A percentile compares a stretch with the other conserved stretches of the same genome.
Conservation (phyloP, 2,113 vertebrate genomes). For the Trichechus manatus region DNA sequence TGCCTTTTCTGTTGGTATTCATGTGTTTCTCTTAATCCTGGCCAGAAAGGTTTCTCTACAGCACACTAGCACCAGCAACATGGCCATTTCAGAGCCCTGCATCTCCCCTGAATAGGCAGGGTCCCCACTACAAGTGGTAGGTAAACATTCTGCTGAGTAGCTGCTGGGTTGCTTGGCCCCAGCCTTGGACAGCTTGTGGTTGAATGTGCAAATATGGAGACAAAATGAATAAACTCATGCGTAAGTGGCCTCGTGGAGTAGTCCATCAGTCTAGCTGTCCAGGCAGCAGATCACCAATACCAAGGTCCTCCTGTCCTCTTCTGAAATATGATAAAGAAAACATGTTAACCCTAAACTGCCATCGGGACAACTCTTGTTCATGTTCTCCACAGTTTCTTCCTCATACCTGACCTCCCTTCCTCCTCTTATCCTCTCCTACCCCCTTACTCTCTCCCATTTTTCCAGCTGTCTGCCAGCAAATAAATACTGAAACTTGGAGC, state of each 20-base stretch:
- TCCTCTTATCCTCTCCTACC: neutral
- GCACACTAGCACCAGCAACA: neutral
- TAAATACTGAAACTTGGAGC: neutral
- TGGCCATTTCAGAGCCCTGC: neutral
- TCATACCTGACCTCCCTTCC: neutral
- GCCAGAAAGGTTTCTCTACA: neutral
- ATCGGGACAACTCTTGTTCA: neutral
- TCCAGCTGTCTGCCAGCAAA: neutral
- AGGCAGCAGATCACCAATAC: conserved; percentile 9
- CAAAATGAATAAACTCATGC: conserved; percentile 75
- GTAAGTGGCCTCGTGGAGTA: conserved; percentile 65
- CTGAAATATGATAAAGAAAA: conserved; percentile 36
- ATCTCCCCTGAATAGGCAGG: neutral
- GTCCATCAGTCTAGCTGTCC: conserved; percentile 61
- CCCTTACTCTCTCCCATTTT: neutral
- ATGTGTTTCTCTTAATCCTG: neutral
- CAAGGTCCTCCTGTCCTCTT: conserved; percentile 25
- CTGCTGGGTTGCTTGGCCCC: neutral
- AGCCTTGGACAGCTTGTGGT: conserved; percentile 58
- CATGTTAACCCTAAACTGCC: neutral
- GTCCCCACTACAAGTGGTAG: neutral
- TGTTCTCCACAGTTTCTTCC: neutral
- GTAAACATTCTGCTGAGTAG: neutral
- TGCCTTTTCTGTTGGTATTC: neutral
- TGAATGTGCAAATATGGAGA: conserved; percentile 79